Evolutionary conservation across 2,888 invertebrate species (phyloP), one percentile per base, ranked within the genome.

Genomic region (Liposcelis brunnea): DNA sequence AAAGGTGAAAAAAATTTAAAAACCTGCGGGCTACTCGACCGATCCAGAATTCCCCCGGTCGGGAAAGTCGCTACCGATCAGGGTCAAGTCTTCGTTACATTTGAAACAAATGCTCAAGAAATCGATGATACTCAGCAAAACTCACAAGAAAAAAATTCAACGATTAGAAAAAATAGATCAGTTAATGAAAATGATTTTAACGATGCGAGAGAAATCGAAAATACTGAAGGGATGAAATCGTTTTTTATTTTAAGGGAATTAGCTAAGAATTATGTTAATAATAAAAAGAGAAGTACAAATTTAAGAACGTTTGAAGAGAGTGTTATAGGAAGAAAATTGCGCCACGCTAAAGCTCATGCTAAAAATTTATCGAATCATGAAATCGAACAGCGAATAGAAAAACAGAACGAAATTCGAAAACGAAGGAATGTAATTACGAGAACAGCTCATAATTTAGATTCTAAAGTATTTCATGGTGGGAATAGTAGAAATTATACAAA

Each of bases 1-100:
- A 76, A 80, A 62, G 87, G 84, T 7, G 81, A 80, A 42, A 75
- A 75, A 54, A 77, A 77, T 58, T 63, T 87, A 38, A 71, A 77
- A 51, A 83, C 82, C 1, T 87, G 86, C 60, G 82, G 80, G 2
- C 68, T 86, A 50, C 62, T 84, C 52, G 79, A 84, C 50, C 73
- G 75, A 52, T 75, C 75, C 53, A 69, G 70, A 54, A 78, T 75
- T 56, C 68, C 71, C 11, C 44, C 42, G 52, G 71, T 71, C 42
- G 69, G 71, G n/a, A 71, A 70, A 43, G 60, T 70, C 55, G 70
- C 75, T 43, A 65, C 69, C 52, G 74, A 71, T 51, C 70, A 74
- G 58, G 73, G 69, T 12, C 66, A 70, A 58, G 68, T 75, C 31
- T 65, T 66, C 51, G 70, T 73, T 0, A 72, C 70, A 38, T 75